Evolutionary conservation across 2,888 invertebrate species (phyloP), one percentile per base, ranked within the genome.

Genomic region (Odontothrips loti): DNA sequence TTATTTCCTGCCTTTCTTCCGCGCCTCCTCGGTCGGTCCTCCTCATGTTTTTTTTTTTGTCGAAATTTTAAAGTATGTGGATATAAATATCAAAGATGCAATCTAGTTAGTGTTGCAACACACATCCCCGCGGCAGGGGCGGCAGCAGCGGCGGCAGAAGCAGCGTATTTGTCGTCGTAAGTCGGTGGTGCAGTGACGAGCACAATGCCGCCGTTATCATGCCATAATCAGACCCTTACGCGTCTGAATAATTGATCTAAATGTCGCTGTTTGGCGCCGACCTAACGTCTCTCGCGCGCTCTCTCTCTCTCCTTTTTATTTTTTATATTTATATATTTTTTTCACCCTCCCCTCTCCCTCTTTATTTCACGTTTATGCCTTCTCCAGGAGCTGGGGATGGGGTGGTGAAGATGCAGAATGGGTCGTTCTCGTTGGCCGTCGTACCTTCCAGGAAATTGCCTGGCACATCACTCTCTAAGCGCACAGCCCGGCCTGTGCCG

Each of bases 171-270:
- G 58, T 58, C 58, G 58, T 15, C 17, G n/a, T 17, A 58, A 58
- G n/a, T 6, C 34, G 58, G 58, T 15, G 58, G n/a, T n/a, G 58
- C 58, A n/a, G 58, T 58, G 58, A 58, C 58, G 58, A 58, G 58
- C 58, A 4, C 34, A 6, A 6, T 6, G 34, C 34, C 34, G 34
- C 58, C 58, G 68, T 75, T 75, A 75, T 23, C 27, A 27, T 27
- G 68, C 68, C 68, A 75, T 75, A 75, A 75, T 75, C 68, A 75
- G 68, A 75, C 68, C 23, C 68, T 58, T 58, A 58, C 68, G 68
- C 27, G 68, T 27, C 68, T 75, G 68, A 75, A 75, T 75, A 75
- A 75, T 75, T 75, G 68, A 75, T 75, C 68, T 75, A 75, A 75
- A 75, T 27, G 68, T 75, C 27, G 68, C 68, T 11, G 23, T 75